A percentile compares a stretch with the other conserved stretches of the same genome.
Evolutionary conservation across 1,140 invertebrate genomes (phyloP).

Genomic region (Drosophila guanche): DNA sequence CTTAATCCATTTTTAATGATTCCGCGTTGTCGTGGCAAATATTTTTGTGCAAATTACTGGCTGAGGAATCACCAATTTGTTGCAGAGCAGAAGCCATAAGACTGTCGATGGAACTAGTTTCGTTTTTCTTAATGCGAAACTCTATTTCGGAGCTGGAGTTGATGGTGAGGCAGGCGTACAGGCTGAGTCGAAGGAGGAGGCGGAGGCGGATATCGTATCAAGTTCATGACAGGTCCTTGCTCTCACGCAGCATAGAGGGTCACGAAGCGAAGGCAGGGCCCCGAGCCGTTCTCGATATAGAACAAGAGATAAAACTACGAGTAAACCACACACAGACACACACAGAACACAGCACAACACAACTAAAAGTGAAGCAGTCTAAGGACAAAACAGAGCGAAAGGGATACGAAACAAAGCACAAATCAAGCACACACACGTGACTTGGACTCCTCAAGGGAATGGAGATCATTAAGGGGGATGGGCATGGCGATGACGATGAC

Average conservation of each 20-base stretch:
- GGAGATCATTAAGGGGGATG: constrained; percentile 32
- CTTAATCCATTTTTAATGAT: constrained; percentile 81
- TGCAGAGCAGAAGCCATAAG: constrained; percentile 43
- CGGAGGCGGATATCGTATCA: constrained; percentile 49
- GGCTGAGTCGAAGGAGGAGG: constrained; percentile 9
- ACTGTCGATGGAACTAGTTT: constrained; percentile 59
- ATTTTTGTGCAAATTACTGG: constrained; percentile 48
- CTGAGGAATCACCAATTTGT: constrained; percentile 53
- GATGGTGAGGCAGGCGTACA: background rate
- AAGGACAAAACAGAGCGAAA: constrained; percentile 23
- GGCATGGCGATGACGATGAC: constrained; percentile 25
- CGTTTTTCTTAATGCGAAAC: constrained; percentile 25
- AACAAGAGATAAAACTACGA: constrained; percentile 56
- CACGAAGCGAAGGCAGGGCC: constrained; percentile 48
- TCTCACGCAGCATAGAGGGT: constrained; percentile 72
- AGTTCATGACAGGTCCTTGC: constrained; percentile 79
- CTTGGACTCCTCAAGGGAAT: constrained; percentile 54
- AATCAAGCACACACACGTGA: constrained; percentile 76
- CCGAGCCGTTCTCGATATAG: constrained; percentile 56
- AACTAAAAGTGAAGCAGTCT: constrained; percentile 33
- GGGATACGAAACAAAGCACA: constrained; percentile 62
- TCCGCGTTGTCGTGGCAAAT: constrained; percentile 47
- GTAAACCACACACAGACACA: background rate
- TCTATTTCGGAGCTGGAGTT: constrained; percentile 3
- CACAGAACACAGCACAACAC: background rate